These are phyloP conservation scores for Pitangus sulphuratus DNA, from an alignment of 2,797 vertebrate genomes.

Conservation along the genomic window DNA sequence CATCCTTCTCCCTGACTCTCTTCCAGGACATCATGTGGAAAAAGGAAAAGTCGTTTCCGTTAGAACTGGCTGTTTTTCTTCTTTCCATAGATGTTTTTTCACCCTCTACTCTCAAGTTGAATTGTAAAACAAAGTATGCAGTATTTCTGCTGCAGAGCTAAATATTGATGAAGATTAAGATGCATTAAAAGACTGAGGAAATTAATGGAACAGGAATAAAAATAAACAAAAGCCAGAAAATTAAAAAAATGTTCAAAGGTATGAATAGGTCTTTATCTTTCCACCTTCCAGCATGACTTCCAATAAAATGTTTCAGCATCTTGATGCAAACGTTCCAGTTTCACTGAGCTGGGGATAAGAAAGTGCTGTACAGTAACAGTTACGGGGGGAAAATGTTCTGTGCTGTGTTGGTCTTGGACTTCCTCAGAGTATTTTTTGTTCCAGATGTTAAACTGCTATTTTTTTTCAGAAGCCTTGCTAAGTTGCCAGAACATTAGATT, in stretches of 20 bases:
- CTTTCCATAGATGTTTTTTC: background rate
- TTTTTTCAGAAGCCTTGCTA: constrained; percentile 79
- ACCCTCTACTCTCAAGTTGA: background rate
- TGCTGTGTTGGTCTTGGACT: constrained; percentile 72
- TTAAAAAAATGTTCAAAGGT: background rate
- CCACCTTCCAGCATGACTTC: constrained; percentile 21
- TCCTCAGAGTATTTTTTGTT: constrained; percentile 73
- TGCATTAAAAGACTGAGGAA: constrained; percentile 53
- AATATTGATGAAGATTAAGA: constrained; percentile 68
- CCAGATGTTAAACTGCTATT: constrained; percentile 78
- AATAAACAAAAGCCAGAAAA: constrained; percentile 52
- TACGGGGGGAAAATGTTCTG: constrained; percentile 63
- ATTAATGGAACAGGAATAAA: constrained; percentile 42
- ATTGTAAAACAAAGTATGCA: constrained; percentile 39
- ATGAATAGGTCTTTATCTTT: constrained; percentile 62
- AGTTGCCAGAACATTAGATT: constrained; percentile 71
- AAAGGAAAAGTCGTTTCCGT: constrained; percentile 31
- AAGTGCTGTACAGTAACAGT: constrained; percentile 68
- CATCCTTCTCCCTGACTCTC: background rate
- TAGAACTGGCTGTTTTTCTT: constrained; percentile 20
- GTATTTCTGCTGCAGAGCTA: constrained; percentile 48
- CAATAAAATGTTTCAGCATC: constrained; percentile 52
- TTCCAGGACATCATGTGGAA: constrained; percentile 20
- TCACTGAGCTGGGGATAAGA: constrained; percentile 47
- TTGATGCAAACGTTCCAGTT: constrained; percentile 54